Conservation (phyloP, 2,797 vertebrate species). For the Rhinella marina region DNA sequence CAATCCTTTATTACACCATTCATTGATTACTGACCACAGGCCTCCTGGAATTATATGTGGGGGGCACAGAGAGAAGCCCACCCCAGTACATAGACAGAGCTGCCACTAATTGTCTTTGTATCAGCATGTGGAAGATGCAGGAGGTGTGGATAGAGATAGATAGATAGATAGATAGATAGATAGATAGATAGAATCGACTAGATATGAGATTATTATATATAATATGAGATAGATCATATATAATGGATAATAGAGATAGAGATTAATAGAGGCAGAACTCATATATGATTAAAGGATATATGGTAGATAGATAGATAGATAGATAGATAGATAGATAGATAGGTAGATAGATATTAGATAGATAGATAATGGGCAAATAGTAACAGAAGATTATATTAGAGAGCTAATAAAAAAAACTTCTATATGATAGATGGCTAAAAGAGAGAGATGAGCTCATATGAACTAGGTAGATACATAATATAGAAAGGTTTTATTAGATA, state of each 20-base stretch:
- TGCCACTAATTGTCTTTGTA: background rate
- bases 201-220: background rate
- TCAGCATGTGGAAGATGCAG: background rate
- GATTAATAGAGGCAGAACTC: background rate
- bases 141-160: background rate
- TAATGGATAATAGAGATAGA: background rate
- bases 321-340: background rate
- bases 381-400: no score
- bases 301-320: background rate
- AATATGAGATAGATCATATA: background rate
- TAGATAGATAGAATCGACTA: background rate
- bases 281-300: background rate
- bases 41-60: background rate
- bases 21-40: slow-evolving; percentile 31
- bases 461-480: background rate
- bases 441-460: background rate
- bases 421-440: background rate
- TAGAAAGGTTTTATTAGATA: background rate
- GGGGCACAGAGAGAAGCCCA: background rate
- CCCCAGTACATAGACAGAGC: background rate
- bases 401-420: no score
- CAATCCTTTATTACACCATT: background rate
- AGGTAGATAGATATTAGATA: background rate
- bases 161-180: slow-evolving; percentile 2
- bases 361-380: no score